A percentile compares a stretch with the other conserved stretches of the same genome.
Evolutionary conservation across 2,797 vertebrate genomes (phyloP).

Genomic region (Scolopax rusticola): DNA sequence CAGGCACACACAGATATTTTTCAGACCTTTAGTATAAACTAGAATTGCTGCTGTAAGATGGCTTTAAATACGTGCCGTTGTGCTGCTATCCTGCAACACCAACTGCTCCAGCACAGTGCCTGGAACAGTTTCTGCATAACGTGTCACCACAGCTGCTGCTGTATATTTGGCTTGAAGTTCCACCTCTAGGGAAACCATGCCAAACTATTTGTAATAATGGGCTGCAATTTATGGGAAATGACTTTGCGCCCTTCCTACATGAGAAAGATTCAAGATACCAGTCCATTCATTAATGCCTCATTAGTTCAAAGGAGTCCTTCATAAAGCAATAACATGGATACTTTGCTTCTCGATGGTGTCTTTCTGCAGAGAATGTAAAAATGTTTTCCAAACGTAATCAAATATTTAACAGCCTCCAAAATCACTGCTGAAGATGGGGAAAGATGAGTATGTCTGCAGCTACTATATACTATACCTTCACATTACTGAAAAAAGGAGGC

Average conservation of each 20-base stretch:
- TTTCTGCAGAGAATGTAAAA: conserved; percentile 14
- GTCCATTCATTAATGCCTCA: conserved; percentile 31
- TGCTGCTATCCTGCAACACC: not conserved
- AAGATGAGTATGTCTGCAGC: not conserved
- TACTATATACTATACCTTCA: not conserved
- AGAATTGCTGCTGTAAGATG: not conserved
- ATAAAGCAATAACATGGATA: conserved; percentile 35
- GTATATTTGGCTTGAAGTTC: conserved; percentile 23
- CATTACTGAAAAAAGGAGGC: not conserved
- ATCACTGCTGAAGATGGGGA: not conserved
- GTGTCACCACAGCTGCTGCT: conserved; percentile 27
- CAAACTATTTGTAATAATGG: conserved; percentile 42
- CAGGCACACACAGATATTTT: not conserved
- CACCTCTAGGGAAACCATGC: conserved; percentile 44
- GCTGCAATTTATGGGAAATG: conserved; percentile 31
- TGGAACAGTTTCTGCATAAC: conserved; percentile 7
- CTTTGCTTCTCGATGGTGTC: not conserved
- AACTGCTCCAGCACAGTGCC: not conserved
- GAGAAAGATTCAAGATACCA: not conserved
- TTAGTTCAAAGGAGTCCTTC: conserved; percentile 33
- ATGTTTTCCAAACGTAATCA: not conserved
- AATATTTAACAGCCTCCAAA: conserved; percentile 22
- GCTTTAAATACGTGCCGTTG: not conserved
- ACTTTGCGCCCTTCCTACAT: conserved; percentile 20
- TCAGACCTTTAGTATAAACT: not conserved